These are phyloP conservation scores for Argyrosomus japonicus DNA, from an alignment of 2,113 vertebrate species.

Conservation along the genomic window DNA sequence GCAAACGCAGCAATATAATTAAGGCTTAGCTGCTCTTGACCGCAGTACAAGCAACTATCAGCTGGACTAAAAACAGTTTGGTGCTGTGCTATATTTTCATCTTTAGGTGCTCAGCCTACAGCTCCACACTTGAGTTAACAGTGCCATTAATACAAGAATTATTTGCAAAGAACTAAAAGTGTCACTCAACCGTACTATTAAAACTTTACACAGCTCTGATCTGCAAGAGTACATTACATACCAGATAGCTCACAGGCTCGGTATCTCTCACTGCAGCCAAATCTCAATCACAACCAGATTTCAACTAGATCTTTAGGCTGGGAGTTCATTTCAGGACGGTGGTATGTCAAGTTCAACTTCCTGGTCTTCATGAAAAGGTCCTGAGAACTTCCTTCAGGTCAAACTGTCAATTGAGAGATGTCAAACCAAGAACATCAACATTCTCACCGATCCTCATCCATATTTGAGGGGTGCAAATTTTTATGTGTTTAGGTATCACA, in stretches of 20 bases:
- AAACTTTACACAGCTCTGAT: slow-evolving; percentile 3
- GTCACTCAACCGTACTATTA: not conserved
- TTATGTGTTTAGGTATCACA: slow-evolving; percentile 15
- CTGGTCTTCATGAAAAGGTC: slow-evolving; percentile 65
- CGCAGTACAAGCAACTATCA: not conserved
- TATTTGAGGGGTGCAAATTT: slow-evolving; percentile 35
- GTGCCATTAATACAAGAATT: not conserved
- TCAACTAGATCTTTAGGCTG: not conserved
- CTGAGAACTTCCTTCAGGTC: slow-evolving; percentile 66
- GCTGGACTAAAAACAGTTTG: not conserved
- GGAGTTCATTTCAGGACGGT: slow-evolving; percentile 39
- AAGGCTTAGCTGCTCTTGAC: slow-evolving; percentile 10
- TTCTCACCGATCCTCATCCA: slow-evolving; percentile 28
- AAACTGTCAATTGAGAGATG: slow-evolving; percentile 55
- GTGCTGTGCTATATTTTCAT: not conserved
- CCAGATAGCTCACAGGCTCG: not conserved
- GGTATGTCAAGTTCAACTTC: slow-evolving; percentile 56
- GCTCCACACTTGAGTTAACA: not conserved
- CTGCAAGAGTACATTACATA: not conserved
- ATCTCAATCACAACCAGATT: slow-evolving; percentile 44
- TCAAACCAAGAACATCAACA: slow-evolving; percentile 70
- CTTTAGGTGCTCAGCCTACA: not conserved
- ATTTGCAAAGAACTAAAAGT: slow-evolving; percentile 17
- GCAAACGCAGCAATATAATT: slow-evolving; percentile 39
- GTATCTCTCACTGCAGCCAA: slow-evolving; percentile 13